Percentiles rank a stretch among this genome's conserved stretches.
Conservation (phyloP, 2,797 vertebrate species). For the Chiroxiphia lanceolata region DNA sequence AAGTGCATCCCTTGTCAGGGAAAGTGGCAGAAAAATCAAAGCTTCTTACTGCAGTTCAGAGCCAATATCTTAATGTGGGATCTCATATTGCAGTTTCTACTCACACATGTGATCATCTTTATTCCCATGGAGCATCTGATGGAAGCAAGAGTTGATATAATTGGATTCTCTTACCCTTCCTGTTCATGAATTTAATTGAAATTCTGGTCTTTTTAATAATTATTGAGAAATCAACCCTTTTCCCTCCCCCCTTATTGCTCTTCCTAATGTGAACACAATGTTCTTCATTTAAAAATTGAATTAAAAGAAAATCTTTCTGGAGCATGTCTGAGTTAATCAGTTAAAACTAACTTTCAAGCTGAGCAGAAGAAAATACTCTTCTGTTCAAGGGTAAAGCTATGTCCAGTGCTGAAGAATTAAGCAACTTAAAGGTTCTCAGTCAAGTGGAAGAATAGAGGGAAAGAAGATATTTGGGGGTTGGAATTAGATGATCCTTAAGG, state of each 20-base stretch:
- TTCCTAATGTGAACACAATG: conserved; percentile 18
- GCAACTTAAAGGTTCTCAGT: background rate
- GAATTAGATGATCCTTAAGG: background rate
- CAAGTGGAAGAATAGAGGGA: background rate
- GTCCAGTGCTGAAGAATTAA: background rate
- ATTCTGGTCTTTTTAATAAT: conserved; percentile 39
- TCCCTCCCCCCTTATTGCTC: background rate
- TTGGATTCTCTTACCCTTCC: conserved; percentile 23
- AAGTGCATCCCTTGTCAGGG: background rate
- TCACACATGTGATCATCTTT: background rate
- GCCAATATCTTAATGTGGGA: background rate
- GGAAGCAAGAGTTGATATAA: conserved; percentile 25
- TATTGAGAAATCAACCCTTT: background rate
- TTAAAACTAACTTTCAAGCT: background rate
- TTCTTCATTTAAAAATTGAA: conserved; percentile 38
- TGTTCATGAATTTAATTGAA: conserved; percentile 20
- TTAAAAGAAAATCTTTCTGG: background rate
- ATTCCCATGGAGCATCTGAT: conserved; percentile 8
- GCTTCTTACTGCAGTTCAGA: background rate
- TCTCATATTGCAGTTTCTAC: background rate
- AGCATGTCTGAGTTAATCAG: conserved; percentile 16
- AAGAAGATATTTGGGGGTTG: background rate
- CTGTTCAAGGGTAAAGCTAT: background rate
- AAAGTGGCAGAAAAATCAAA: conserved; percentile 30
- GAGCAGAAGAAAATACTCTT: background rate